These are phyloP conservation scores for Coelopa pilipes DNA, from an alignment of 2,888 invertebrate species.

Conservation along the genomic window DNA sequence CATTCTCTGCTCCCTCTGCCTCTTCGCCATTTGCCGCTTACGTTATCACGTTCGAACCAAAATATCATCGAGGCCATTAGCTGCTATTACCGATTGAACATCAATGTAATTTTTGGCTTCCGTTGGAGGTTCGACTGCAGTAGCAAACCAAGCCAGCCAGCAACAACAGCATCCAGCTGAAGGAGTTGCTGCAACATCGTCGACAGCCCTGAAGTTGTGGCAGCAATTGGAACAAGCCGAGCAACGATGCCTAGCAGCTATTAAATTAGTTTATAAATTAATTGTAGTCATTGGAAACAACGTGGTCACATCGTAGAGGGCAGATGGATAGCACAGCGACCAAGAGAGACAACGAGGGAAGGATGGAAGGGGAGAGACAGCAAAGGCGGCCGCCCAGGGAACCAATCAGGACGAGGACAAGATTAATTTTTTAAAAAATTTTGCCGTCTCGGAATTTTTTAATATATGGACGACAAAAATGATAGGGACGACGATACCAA, in stretches of 20 bases:
- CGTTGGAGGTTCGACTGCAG: no score
- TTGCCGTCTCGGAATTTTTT: no score
- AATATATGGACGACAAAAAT: no score
- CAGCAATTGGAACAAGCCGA: no score
- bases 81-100: slow-evolving; percentile 26
- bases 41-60: neutral
- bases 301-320: no score
- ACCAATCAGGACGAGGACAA: no score
- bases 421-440: no score
- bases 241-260: slow-evolving; percentile 18
- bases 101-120: slow-evolving; percentile 17
- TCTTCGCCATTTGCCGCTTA: no score
- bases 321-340: no score
- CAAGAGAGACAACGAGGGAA: neutral
- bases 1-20: no score
- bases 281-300: neutral
- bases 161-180: no score
- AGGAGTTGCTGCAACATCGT: neutral
- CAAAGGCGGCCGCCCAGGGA: neutral
- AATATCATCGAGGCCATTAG: slow-evolving; percentile 29
- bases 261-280: slow-evolving; percentile 31
- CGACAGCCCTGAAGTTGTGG: neutral
- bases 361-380: neutral
- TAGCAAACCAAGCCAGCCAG: neutral
- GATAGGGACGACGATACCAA: no score